Base-by-base conservation (phyloP, 2,888 invertebrate species). In the Galeruca laticollis region DNA sequence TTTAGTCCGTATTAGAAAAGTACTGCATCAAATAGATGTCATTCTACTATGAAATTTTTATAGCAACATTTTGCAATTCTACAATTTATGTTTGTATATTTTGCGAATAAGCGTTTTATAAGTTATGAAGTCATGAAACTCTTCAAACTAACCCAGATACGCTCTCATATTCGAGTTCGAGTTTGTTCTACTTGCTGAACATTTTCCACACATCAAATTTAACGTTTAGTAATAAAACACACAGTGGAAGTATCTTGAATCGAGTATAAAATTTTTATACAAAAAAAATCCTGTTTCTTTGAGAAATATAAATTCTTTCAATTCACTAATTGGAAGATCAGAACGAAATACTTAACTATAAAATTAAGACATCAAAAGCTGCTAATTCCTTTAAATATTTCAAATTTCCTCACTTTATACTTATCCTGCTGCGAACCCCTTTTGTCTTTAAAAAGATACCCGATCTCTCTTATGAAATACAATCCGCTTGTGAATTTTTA, bases 301-400 rank as follows among this genome's bases (percentile, higher is more conserved):
- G n/a, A n/a, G n/a, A n/a, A n/a, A n/a, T n/a, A n/a, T n/a, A n/a
- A n/a, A n/a, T n/a, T n/a, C n/a, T n/a, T n/a, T n/a, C n/a, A n/a
- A n/a, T 9, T 33, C 1, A 33, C n/a, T 5, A n/a, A n/a, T 40
- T 40, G 13, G 13, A 13, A 1, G 10, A 3, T 40, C n/a, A 13
- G n/a, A 40, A 40, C n/a, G n/a, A 40, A 40, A n/a, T 40, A 9
- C 3, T 40, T 2, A n/a, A n/a, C n/a, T n/a, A n/a, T 11, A 40
- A n/a, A 40, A 40, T 40, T 40, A 40, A 40, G 40, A n/a, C 40
- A 40, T 40, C 40, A 11, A 40, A 40, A 40, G 40, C 40, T 11
- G 40, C 40, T 40, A 40, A 40, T 40, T n/a, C 40, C 2, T 5
- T 40, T n/a, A 40, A 40, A n/a, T n/a, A 40, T 40, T 40, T 11